These are phyloP conservation scores for Asbolus verrucosus DNA, from an alignment of 1,140 invertebrate species.

Conservation along the genomic window DNA sequence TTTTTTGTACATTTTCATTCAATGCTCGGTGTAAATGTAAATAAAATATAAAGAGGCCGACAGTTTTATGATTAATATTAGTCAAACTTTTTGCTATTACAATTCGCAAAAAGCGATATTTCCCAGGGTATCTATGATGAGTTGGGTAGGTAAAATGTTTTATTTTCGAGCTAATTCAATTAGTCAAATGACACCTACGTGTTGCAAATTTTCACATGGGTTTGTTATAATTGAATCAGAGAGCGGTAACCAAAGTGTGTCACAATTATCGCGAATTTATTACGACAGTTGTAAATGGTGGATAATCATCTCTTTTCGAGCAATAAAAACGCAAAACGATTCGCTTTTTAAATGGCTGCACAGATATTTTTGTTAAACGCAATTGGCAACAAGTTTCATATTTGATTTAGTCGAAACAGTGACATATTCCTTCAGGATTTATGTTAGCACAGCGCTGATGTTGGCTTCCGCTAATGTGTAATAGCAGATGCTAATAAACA, in stretches of 20 bases:
- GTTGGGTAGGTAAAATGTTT: neutral
- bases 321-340: neutral
- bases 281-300: neutral
- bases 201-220: neutral
- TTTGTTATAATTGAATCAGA: no score
- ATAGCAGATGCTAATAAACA: constrained; percentile 38
- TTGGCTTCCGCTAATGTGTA: constrained; percentile 18
- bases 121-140: no score
- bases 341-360: neutral
- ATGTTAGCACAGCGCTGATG: constrained; percentile 5
- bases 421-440: constrained; percentile 22
- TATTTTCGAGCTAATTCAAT: neutral
- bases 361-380: neutral
- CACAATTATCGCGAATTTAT: neutral
- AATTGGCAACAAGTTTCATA: constrained; percentile 5
- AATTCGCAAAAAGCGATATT: neutral
- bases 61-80: no score
- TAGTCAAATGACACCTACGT: neutral
- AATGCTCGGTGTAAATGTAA: no score
- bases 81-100: no score
- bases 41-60: no score
- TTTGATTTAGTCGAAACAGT: constrained; percentile 8
- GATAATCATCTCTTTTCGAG: constrained; percentile 1
- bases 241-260: neutral
- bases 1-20: no score